Conservation (phyloP, 1,140 invertebrate genomes). For the Calliopsis andreniformis region DNA sequence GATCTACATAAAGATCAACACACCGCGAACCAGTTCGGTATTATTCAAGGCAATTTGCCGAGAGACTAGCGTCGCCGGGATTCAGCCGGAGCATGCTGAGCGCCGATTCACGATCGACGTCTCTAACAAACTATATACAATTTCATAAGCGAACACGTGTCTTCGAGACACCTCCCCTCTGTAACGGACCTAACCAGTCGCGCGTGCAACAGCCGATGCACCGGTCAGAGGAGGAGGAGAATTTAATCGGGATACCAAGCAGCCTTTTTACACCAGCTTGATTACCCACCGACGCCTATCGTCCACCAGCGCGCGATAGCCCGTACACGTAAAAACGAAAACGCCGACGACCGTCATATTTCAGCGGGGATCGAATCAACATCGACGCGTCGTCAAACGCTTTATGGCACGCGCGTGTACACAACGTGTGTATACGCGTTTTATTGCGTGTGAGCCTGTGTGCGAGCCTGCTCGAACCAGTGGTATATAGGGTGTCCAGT, state of each 20-base stretch:
- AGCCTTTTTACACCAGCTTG: conserved; percentile 26
- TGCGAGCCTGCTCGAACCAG: too few relatives aligned
- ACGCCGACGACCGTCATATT: conserved; percentile 33
- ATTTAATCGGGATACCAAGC: conserved; percentile 33
- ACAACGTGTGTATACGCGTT: too few relatives aligned
- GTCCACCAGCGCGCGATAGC: neutral
- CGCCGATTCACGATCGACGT: neutral
- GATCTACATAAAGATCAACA: neutral
- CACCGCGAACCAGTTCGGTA: neutral
- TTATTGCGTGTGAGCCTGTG: too few relatives aligned
- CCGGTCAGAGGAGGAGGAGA: neutral
- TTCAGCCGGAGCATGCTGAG: neutral
- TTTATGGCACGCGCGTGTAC: conserved; percentile 4
- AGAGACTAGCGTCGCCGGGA: neutral
- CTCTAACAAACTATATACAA: neutral
- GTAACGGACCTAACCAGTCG: neutral
- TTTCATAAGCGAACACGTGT: neutral
- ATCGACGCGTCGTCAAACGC: conserved; percentile 19
- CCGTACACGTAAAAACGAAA: conserved; percentile 30
- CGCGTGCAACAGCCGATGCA: neutral
- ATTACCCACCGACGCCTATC: conserved; percentile 16
- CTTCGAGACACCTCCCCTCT: neutral
- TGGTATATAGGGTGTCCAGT: too few relatives aligned
- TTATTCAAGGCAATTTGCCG: neutral
- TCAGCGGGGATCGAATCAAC: conserved; percentile 32